A percentile compares a stretch with the other conserved stretches of the same genome.
phyloP scores from a whole-genome alignment of 37 sponge, comb jelly and placozoan genomes.

The Halisarca cf. caerulea region DNA sequence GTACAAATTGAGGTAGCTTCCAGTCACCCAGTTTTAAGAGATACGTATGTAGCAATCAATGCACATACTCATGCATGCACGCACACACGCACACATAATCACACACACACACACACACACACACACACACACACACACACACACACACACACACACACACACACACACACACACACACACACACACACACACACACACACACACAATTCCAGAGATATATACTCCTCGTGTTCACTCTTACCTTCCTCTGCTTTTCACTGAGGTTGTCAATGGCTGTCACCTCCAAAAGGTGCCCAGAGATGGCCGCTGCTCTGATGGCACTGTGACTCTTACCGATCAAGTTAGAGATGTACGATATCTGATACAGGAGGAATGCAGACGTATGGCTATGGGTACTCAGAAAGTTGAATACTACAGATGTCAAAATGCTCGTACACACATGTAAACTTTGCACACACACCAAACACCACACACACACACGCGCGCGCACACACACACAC shows the following conservation, averaged over 20 bases:
- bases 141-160: neutral
- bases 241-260: slow-evolving; percentile 13
- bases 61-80: neutral
- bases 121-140: neutral
- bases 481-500: no score
- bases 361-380: no score
- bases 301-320: slow-evolving; percentile 49
- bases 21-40: no score
- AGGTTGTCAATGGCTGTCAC: slow-evolving; percentile 58
- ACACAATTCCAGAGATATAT: no score
- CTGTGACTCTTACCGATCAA: slow-evolving; percentile 61
- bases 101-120: neutral
- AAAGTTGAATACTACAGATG: no score
- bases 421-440: no score
- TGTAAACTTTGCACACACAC: no score
- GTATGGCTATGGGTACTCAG: no score
- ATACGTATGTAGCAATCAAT: no score
- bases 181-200: neutral
- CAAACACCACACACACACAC: no score
- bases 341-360: slow-evolving; percentile 61
- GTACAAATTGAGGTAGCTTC: no score
- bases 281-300: slow-evolving; percentile 60
- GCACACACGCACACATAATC: neutral
- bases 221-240: neutral
- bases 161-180: neutral